Percentiles rank a stretch among this genome's conserved stretches.
phyloP scores from a whole-genome alignment of 2,888 invertebrate species.

The Catocala fraxini region DNA sequence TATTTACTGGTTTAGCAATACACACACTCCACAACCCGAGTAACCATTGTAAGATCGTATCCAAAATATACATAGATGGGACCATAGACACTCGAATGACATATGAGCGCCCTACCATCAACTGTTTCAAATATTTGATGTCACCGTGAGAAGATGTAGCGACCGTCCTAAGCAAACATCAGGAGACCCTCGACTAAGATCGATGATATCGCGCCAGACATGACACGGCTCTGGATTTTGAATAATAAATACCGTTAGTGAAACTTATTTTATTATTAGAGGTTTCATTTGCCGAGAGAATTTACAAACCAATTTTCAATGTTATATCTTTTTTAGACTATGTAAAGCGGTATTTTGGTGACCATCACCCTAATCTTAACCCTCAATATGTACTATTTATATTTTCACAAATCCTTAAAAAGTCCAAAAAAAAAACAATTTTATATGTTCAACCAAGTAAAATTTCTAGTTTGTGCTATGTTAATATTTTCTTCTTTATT shows the following conservation, averaged over 20 bases:
- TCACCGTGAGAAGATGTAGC: conserved; percentile 56
- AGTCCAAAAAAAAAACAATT: too few relatives aligned
- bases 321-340: too few relatives aligned
- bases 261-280: conserved; percentile 6
- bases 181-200: conserved; percentile 48
- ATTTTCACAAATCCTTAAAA: too few relatives aligned
- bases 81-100: conserved; percentile 54
- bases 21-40: conserved; percentile 17
- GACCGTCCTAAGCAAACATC: conserved; percentile 66
- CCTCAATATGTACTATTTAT: too few relatives aligned
- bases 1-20: background rate
- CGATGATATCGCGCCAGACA: conserved; percentile 47
- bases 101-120: conserved; percentile 70
- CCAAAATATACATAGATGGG: conserved; percentile 32
- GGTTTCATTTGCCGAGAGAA: background rate
- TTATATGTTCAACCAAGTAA: too few relatives aligned
- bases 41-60: conserved; percentile 29
- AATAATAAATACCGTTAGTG: conserved; percentile 41
- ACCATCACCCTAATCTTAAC: too few relatives aligned
- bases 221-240: conserved; percentile 47
- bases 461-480: too few relatives aligned
- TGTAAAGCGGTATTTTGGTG: too few relatives aligned
- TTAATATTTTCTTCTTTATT: too few relatives aligned
- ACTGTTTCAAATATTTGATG: conserved; percentile 79
- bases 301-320: background rate